These are phyloP conservation scores for Drosophila triauraria DNA, from an alignment of 1,140 invertebrate species.

Conservation along the genomic window DNA sequence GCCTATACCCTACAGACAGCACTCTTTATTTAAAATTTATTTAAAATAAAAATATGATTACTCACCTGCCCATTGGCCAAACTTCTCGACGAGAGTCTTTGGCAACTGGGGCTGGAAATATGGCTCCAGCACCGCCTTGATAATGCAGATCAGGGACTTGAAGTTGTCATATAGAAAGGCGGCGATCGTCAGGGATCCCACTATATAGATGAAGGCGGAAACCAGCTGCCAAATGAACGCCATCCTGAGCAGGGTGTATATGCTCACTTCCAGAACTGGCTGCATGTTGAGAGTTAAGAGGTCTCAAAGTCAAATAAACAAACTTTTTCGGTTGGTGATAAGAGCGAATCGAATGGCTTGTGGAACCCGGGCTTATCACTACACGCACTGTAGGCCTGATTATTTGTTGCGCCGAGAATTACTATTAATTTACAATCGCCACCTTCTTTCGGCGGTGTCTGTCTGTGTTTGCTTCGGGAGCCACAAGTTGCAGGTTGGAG, in stretches of 20 bases:
- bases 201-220: conserved; percentile 65
- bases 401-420: conserved; percentile 4
- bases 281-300: conserved; percentile 55
- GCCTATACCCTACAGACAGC: neutral
- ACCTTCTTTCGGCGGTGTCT: conserved; percentile 27
- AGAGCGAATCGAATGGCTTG: conserved; percentile 6
- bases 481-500: conserved; percentile 66
- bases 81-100: conserved; percentile 86
- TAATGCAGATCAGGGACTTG: conserved; percentile 85
- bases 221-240: conserved; percentile 75
- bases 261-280: conserved; percentile 64
- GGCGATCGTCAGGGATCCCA: conserved; percentile 85
- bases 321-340: conserved; percentile 31
- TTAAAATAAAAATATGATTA: neutral
- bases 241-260: conserved; percentile 73
- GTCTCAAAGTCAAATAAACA: conserved; percentile 5
- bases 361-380: conserved; percentile 40
- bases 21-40: neutral
- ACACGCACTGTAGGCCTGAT: conserved; percentile 12
- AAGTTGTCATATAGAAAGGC: conserved; percentile 85
- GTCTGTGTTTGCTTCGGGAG: conserved; percentile 23
- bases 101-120: conserved; percentile 87
- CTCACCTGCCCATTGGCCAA: conserved; percentile 87
- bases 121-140: conserved; percentile 86
- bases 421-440: conserved; percentile 14